Evolutionary conservation across 2,113 vertebrate genomes (phyloP), one percentile per base, ranked within the genome.

Genomic region (Ammodytes marinus): DNA sequence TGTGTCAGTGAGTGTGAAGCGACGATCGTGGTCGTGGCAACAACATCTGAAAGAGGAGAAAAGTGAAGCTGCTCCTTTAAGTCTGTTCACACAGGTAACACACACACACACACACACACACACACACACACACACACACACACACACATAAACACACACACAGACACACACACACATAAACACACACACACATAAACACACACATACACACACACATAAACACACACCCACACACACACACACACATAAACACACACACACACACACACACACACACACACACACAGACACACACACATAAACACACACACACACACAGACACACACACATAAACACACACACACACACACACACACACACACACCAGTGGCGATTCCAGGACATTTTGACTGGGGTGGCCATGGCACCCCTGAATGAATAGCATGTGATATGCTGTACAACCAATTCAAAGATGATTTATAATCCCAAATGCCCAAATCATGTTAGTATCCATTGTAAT

Each of bases 11-110:
- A 87, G 82, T 65, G 83, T 89, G 8, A 89, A 89, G 79, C 74
- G 74, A 4, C 69, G 88, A 1, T 85, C 81, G 47, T 95, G 95
- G 94, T 94, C 92, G 5, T 96, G 95, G 95, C 91, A 94, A 84
- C 91, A 92, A 72, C 95, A 95, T 74, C 89, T 95, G 75, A 91
- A 92, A 1, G 91, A 95, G 55, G 83, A 94, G 80, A 85, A 86
- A 45, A 84, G 91, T 2, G 82, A 90, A 46, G 92, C 93, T n/a
- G 94, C 94, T 35, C 91, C 93, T 10, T 14, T 75, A 1, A 49
- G 75, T 6, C 70, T 93, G 37, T 96, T 96, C 67, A 93, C 92
- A 57, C 90, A 92, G 91, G 95, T 95, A 93, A 79, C 15, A 54
- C 57, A 69, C 81, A 47, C 45, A 72, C 67, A 39, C 52, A 19